These are phyloP conservation scores for Protonemura montana DNA, from an alignment of 2,888 invertebrate species.

Conservation along the genomic window DNA sequence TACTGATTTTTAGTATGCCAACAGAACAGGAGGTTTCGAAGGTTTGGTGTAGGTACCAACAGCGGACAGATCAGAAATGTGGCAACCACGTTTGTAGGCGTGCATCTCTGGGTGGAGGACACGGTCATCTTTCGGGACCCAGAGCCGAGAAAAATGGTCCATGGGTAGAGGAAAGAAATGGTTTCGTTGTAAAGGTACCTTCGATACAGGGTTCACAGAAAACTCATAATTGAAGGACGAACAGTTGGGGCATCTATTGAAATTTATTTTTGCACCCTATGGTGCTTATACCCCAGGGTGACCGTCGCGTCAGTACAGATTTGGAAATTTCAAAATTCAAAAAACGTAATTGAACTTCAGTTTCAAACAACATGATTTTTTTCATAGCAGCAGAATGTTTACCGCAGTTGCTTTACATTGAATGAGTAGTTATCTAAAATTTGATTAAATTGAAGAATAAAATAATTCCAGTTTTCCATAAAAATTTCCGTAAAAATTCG, in stretches of 20 bases:
- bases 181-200: background rate
- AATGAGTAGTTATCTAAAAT: no score
- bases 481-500: no score
- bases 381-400: no score
- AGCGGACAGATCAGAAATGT: background rate
- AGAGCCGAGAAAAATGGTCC: background rate
- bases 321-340: no score
- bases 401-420: no score
- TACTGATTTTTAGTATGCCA: conserved; percentile 12
- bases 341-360: no score
- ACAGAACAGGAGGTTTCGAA: background rate
- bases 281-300: no score
- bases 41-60: background rate
- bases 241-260: background rate
- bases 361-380: no score
- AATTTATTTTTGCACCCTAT: no score
- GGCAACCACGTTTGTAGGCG: conserved; percentile 29
- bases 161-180: background rate
- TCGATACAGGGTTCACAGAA: background rate
- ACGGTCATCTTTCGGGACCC: conserved; percentile 12
- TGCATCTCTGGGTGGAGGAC: conserved; percentile 25
- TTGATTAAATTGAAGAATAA: no score
- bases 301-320: no score
- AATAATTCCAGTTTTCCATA: no score
- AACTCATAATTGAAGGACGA: background rate